Base-by-base conservation (phyloP, 2,888 invertebrate species). In the Caradrina kadenii region DNA sequence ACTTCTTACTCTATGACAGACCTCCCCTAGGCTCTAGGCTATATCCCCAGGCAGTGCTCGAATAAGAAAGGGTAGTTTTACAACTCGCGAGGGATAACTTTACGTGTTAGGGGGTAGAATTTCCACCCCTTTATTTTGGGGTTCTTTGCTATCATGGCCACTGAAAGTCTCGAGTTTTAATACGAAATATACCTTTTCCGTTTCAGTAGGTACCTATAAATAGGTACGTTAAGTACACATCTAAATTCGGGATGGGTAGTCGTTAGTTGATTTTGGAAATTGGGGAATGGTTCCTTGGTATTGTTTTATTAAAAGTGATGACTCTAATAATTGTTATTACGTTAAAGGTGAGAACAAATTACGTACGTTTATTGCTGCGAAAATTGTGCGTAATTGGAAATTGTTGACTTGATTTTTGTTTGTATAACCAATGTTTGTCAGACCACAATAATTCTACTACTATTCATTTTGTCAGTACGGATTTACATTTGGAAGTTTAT, bases 31-130 rank as follows among this genome's bases (percentile, higher is more conserved):
- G 88, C 92, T 89, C 86, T 90, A 90, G 88, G 87, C 88, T 85
- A 86, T 82, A 88, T 90, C 92, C 92, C 90, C 88, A 87, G 88
- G 88, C 90, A 88, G 88, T 87, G 85, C 88, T 91, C 86, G 87
- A 86, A 88, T 90, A 91, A 91, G 91, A 91, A 93, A 92, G 94
- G 94, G 94, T 94, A 94, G 94, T 94, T 95, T 94, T 93, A 94
- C 93, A 93, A 89, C 91, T 86, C 94, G 87, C 93, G 67, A 88
- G 94, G 94, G 94, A 94, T 92, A 94, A 94, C 91, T 94, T 93
- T 91, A 91, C 93, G 90, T 91, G 91, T 90, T 85, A 87, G 87
- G 88, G 87, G 86, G 86, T 87, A 81, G 88, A 88, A 88, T 82
- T 88, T 88, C 88, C 89, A 91, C 91, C 93, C 93, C 88, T 92